A percentile compares a stretch with the other conserved stretches of the same genome.
phyloP scores from a whole-genome alignment of 2,113 vertebrate genomes.

The Brachyhypopomus occidentalis region DNA sequence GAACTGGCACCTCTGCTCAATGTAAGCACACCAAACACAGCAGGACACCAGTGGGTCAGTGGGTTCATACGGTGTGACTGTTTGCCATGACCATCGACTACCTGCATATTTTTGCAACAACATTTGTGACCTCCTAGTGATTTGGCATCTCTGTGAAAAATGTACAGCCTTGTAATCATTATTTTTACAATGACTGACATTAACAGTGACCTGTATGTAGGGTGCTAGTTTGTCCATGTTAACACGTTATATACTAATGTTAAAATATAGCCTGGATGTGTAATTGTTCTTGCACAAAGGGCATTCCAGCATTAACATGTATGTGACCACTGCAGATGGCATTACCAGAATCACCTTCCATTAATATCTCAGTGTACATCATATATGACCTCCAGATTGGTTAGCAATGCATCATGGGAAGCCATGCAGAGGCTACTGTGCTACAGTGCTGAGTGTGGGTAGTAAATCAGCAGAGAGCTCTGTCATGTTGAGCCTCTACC shows the following conservation, averaged over 20 bases:
- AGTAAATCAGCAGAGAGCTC: conserved; percentile 16
- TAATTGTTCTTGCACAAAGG: neutral
- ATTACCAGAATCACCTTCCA: neutral
- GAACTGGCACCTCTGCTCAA: conserved; percentile 91
- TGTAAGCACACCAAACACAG: conserved; percentile 72
- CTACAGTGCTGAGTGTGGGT: neutral
- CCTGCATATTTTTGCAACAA: neutral
- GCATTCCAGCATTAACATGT: neutral
- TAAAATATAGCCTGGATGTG: neutral
- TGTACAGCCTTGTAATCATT: neutral
- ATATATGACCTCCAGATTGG: neutral
- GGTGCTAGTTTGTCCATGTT: neutral
- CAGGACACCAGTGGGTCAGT: neutral
- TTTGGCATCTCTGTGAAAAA: neutral
- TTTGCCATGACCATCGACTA: neutral
- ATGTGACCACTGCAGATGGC: neutral
- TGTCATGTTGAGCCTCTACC: conserved; percentile 26
- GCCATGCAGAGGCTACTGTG: neutral
- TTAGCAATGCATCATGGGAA: neutral
- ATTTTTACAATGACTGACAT: neutral
- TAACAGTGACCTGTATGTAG: neutral
- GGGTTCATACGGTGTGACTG: neutral
- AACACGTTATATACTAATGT: neutral
- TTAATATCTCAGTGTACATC: neutral
- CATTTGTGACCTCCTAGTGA: conserved; percentile 1